Conservation (phyloP, 2,888 invertebrate genomes). For the Alentia gelatinosa region DNA sequence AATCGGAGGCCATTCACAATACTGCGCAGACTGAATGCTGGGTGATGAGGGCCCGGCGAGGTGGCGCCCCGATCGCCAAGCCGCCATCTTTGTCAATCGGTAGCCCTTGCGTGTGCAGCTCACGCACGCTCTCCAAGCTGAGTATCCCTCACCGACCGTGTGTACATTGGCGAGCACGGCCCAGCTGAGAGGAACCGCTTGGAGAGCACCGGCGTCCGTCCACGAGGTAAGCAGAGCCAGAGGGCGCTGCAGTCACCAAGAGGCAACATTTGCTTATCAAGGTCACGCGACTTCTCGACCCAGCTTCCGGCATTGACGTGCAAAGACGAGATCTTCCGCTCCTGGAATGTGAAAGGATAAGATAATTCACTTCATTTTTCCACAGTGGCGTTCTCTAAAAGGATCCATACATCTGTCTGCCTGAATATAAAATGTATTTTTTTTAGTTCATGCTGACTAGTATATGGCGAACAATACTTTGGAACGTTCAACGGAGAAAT, state of each 20-base stretch:
- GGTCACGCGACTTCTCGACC: neutral
- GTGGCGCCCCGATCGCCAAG: neutral
- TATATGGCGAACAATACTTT: neutral
- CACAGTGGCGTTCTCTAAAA: neutral
- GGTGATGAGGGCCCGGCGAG: neutral
- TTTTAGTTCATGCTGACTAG: neutral
- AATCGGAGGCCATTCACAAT: conserved; percentile 15
- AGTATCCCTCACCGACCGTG: neutral
- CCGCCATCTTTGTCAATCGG: neutral
- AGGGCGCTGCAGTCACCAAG: neutral
- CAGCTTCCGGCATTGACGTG: neutral
- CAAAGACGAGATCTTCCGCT: neutral
- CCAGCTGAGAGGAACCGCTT: neutral
- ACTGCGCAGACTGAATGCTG: neutral
- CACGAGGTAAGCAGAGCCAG: neutral
- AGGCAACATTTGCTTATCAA: neutral
- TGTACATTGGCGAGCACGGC: neutral
- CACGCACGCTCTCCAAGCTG: neutral
- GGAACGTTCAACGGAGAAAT: neutral
- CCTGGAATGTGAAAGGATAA: neutral
- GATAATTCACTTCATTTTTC: neutral
- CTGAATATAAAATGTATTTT: neutral
- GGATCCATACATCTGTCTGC: neutral
- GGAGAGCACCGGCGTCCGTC: conserved; percentile 3
- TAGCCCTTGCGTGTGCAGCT: too few species aligned